These are phyloP conservation scores for Acropternis orthonyx DNA, from an alignment of 2,797 vertebrate genomes.

Conservation along the genomic window DNA sequence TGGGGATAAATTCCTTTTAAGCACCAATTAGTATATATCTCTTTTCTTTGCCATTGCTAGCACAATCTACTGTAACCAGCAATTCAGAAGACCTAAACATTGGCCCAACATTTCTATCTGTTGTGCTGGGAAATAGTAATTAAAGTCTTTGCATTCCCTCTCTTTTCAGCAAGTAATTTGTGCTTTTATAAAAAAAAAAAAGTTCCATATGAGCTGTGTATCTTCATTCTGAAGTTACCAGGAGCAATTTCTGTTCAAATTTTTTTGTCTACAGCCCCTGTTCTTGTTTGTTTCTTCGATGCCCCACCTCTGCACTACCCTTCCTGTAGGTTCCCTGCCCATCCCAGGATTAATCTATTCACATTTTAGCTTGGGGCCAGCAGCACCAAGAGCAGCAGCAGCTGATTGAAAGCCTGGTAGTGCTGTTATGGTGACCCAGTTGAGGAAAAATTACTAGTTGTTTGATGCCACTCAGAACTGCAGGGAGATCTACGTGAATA, in stretches of 20 bases:
- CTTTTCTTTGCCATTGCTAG: not conserved
- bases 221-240: not conserved
- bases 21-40: not conserved
- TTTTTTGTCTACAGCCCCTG: not conserved
- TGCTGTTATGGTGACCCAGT: not conserved
- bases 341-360: not conserved
- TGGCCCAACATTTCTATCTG: not conserved
- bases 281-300: not conserved
- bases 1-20: conserved; percentile 12
- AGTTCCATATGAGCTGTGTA: not conserved
- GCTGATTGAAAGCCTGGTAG: not conserved
- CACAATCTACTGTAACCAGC: not conserved
- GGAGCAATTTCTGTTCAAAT: not conserved
- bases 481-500: not conserved
- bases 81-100: not conserved
- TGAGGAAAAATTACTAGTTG: not conserved
- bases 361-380: not conserved
- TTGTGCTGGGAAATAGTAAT: not conserved
- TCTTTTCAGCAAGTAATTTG: not conserved
- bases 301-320: fast-evolving
- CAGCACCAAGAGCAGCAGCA: not conserved
- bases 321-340: not conserved
- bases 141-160: not conserved
- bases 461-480: not conserved
- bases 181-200: not conserved